Percentiles rank a stretch among this genome's conserved stretches.
These are phyloP conservation scores for Scaptomyza cyrtandrae DNA, from an alignment of 2,888 invertebrate species.

Conservation along the genomic window DNA sequence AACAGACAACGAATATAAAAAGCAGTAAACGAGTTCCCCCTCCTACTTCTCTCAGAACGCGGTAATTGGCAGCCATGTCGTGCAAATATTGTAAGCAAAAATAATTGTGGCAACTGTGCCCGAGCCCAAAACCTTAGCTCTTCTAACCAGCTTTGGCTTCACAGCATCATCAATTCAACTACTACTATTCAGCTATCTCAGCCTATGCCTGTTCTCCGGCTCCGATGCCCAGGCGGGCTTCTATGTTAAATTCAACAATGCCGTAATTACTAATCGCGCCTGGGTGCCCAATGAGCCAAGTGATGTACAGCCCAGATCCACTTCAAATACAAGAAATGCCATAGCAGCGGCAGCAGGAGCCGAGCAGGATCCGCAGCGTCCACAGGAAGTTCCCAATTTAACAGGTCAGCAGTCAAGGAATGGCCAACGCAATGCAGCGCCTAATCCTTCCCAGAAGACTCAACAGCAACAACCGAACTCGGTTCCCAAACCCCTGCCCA, in stretches of 20 bases:
- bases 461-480: conserved; percentile 1
- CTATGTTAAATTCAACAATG: too few relatives aligned
- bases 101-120: conserved; percentile 30
- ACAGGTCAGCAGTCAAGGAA: conserved; percentile 21
- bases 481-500: background rate
- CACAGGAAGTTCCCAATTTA: background rate
- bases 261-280: background rate
- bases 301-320: conserved; percentile 1
- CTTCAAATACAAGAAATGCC: background rate
- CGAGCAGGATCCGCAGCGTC: conserved; percentile 20
- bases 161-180: conserved; percentile 34
- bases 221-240: conserved; percentile 2
- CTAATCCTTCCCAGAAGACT: background rate
- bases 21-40: conserved; percentile 33
- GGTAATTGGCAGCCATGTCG: conserved; percentile 59
- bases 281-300: background rate
- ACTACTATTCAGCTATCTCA: conserved; percentile 30
- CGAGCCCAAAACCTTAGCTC: conserved; percentile 1
- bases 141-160: conserved; percentile 24
- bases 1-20: conserved; percentile 11
- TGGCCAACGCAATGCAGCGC: background rate
- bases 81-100: conserved; percentile 61
- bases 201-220: conserved; percentile 20
- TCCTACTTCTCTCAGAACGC: background rate
- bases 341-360: background rate